phyloP scores from a whole-genome alignment of 1,140 invertebrate genomes.

The Heliconius eleuchia region DNA sequence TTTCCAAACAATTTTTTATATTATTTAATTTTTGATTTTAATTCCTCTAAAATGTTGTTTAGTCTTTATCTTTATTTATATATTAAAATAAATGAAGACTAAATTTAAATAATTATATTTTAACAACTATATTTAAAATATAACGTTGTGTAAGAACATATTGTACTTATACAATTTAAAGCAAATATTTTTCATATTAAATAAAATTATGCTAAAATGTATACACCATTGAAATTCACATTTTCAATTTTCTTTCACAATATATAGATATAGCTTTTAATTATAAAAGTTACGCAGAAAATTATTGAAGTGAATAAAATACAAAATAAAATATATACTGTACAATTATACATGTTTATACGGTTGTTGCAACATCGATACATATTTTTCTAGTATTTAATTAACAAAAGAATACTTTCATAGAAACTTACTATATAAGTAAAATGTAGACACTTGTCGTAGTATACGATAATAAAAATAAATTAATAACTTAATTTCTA shows the following conservation, averaged over 20 bases:
- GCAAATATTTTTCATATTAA: background rate
- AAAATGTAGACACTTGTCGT: conserved; percentile 29
- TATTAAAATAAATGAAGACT: background rate
- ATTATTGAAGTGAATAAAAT: background rate
- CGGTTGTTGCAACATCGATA: background rate
- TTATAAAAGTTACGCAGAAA: too few species aligned
- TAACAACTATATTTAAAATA: background rate
- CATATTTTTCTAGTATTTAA: background rate
- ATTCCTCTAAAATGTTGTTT: conserved; percentile 9
- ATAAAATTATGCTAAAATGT: background rate
- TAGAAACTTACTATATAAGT: too few species aligned
- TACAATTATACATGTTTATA: background rate
- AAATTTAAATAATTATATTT: background rate
- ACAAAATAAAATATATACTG: background rate
- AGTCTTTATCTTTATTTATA: background rate
- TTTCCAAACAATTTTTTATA: background rate
- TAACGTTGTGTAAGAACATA: background rate
- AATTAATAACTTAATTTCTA: conserved; percentile 46
- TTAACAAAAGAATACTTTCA: conserved; percentile 35
- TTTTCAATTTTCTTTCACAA: too few species aligned
- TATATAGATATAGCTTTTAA: too few species aligned
- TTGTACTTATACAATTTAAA: background rate
- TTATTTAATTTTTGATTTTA: background rate
- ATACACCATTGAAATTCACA: too few species aligned
- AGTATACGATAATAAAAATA: conserved; percentile 37